Base-by-base conservation (phyloP, 2,888 invertebrate genomes). In the Amaurobius ferox region DNA sequence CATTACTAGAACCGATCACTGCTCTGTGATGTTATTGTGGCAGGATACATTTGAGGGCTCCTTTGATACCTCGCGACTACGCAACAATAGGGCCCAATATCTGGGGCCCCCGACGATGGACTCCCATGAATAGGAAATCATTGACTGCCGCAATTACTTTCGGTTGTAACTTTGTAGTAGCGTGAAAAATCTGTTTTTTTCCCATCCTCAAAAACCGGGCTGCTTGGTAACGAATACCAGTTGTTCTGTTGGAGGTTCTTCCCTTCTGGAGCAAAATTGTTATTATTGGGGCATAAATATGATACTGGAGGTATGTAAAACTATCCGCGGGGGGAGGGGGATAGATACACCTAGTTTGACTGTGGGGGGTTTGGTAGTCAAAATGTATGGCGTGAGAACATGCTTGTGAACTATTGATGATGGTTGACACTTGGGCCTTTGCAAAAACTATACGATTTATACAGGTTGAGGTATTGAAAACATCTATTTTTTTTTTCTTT, bases 141-240 rank as follows among this genome's bases (percentile, higher is more conserved):
- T 83, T 44, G 81, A 83, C 76, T 83, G 66, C 70, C 77, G 23
- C 83, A 85, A 85, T 85, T 85, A 85, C 83, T 85, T 85, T 85
- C 71, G 83, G 83, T 77, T 77, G 83, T 85, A 77, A 85, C 77
- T 85, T 77, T 77, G 77, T 77, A 78, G 19, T 26, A 32, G 32
- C 66, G 32, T 66, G 66, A 32, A 66, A 66, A 66, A 66, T 66
- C 66, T 23, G 19, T 66, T 66, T 66, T 66, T 66, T 66, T 23
- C 55, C 11, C 23, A 23, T 23, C 35, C 5, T 3, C 55, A 23
- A 55, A 55, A 55, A 23, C 19, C 23, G 55, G 55, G 55, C 6
- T 19, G 55, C 55, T 55, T 55, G 44, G 55, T 55, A 55, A 55
- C 55, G 55, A 55, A 23, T 23, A 19, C 23, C 23, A 55, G 55